A percentile compares a stretch with the other conserved stretches of the same genome.
Conservation (phyloP, 2,888 invertebrate genomes). For the Melipona bicolor region DNA sequence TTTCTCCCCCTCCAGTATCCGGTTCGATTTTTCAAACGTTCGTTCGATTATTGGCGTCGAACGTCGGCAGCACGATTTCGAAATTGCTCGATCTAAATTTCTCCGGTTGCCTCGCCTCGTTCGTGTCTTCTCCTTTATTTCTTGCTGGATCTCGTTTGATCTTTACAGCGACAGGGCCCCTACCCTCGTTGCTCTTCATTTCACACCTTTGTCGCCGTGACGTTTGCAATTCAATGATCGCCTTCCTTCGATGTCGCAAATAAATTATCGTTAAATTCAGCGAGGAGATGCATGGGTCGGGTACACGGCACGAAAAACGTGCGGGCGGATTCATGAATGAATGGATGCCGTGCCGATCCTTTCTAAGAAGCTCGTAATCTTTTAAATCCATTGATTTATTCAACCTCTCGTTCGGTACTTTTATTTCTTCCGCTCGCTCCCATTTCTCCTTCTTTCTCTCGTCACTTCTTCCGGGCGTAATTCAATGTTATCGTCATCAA, state of each 20-base stretch:
- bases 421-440: neutral
- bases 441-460: neutral
- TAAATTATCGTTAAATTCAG: conserved; percentile 48
- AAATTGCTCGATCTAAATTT: conserved; percentile 20
- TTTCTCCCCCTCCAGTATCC: neutral
- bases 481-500: conserved; percentile 25
- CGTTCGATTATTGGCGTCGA: conserved; percentile 1
- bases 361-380: conserved; percentile 47
- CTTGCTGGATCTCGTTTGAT: conserved; percentile 22
- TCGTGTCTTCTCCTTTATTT: conserved; percentile 12
- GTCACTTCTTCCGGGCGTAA: neutral
- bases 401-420: neutral
- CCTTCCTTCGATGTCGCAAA: conserved; percentile 23
- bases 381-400: conserved; percentile 52
- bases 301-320: conserved; percentile 13
- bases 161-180: conserved; percentile 29
- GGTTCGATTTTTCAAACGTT: too few species aligned
- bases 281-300: neutral
- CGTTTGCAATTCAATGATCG: conserved; percentile 46
- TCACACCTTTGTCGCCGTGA: conserved; percentile 27
- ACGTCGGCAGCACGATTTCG: neutral
- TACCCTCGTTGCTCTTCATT: conserved; percentile 33
- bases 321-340: conserved; percentile 53
- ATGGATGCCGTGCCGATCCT: conserved; percentile 36
- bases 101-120: neutral